Evolutionary conservation across 2,888 invertebrate genomes (phyloP).

Genomic region (Eristalinus aeneus): DNA sequence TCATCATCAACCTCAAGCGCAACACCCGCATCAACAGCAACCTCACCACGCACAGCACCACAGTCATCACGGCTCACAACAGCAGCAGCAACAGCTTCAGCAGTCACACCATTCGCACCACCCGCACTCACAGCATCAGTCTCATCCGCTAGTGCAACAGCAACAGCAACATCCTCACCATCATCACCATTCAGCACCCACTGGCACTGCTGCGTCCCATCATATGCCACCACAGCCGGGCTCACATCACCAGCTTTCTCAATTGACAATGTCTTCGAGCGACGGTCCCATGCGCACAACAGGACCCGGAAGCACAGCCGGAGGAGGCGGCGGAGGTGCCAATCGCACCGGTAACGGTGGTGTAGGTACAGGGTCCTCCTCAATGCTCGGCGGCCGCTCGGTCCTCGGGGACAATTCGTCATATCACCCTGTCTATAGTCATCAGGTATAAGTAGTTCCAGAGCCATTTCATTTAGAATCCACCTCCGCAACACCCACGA

Average conservation of each 20-base stretch:
- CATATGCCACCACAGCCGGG: constrained; percentile 63
- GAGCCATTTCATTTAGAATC: constrained; percentile 34
- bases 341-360: constrained; percentile 16
- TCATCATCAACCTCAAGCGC: constrained; percentile 76
- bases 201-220: constrained; percentile 66
- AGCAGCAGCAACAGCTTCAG: constrained; percentile 56
- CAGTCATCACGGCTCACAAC: constrained; percentile 20
- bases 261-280: constrained; percentile 51
- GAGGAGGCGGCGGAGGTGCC: constrained; percentile 35
- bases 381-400: constrained; percentile 55
- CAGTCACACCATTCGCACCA: constrained; percentile 59
- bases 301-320: constrained; percentile 54
- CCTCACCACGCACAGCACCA: constrained; percentile 49
- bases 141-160: constrained; percentile 72
- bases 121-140: constrained; percentile 71
- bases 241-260: constrained; percentile 57
- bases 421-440: constrained; percentile 76
- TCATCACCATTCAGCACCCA: constrained; percentile 64
- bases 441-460: constrained; percentile 77
- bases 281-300: constrained; percentile 45
- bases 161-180: constrained; percentile 55
- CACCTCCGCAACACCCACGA: constrained; percentile 8
- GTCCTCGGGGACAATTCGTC: constrained; percentile 60
- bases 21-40: constrained; percentile 67
- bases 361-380: constrained; percentile 43